Base-by-base conservation (phyloP, 2,797 vertebrate species). In the Margarornis squamiger region DNA sequence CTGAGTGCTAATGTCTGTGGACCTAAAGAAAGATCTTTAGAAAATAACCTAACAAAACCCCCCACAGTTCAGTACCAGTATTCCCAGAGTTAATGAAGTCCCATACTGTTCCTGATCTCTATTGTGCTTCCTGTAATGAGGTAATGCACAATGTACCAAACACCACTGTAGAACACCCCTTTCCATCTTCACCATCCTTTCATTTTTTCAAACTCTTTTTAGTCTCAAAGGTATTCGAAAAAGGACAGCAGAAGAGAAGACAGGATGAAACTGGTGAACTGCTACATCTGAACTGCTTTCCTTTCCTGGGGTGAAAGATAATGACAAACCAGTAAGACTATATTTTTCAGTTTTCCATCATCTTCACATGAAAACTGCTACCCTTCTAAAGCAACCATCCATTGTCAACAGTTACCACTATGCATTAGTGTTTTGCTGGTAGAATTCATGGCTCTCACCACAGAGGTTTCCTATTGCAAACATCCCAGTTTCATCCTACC, bases 401-500 rank as follows among this genome's bases (percentile, higher is more conserved):
- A 74, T 5, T 81, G 55, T 30, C 72, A 76, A 73, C 19, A 57
- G 51, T 61, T 81, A 76, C 20, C 39, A 52, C 46, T 68, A 39
- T 7, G 19, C 29, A 71, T 77, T 61, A 78, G 27, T 41, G 32
- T 78, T 95, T 57, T 84, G 26, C 45, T 74, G 55, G 58, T 55
- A 96, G 55, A 96, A 79, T 76, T 93, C 65, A 73, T 81, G 57
- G 21, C 30, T 75, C 41, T 59, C 11, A 51, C 13, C 27, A 48
- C 63, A 85, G 67, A 79, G 52, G 32, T 62, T 95, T 97, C 66
- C 81, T 32, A 41, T 26, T 81, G 57, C 43, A 97, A 93, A 85
- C 20, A 23, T 89, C 65, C 91, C n/a, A 76, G 72, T 90, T 95
- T 94, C 77, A 62, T 63, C 32, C 32, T 89, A 65, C 30, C 58